Conservation (phyloP, 2,797 vertebrate species). For the Brotula barbata region DNA sequence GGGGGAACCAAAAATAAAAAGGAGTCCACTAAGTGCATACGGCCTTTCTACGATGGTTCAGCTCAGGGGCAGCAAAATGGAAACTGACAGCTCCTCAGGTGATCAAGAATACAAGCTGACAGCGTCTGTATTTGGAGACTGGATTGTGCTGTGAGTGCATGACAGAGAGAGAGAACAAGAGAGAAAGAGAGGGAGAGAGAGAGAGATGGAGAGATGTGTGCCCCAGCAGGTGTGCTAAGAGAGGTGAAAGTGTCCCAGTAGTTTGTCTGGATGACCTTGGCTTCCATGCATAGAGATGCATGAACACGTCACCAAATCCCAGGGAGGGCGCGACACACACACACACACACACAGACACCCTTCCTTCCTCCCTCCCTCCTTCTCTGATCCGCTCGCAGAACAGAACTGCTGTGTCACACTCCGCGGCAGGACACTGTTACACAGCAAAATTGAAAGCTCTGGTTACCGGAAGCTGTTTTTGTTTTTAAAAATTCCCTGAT, state of each 20-base stretch:
- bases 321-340: constrained; percentile 7
- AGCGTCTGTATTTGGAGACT: constrained; percentile 1
- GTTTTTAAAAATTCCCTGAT: too few species aligned
- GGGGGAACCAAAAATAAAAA: constrained; percentile 32
- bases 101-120: constrained; percentile 23
- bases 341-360: constrained; percentile 16
- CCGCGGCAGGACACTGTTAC: constrained; percentile 43
- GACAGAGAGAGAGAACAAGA: not conserved
- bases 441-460: constrained; percentile 43
- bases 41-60: constrained; percentile 41
- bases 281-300: constrained; percentile 5
- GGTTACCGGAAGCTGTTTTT: constrained; percentile 1
- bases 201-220: not conserved
- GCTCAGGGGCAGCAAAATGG: constrained; percentile 35
- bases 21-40: constrained; percentile 33
- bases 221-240: constrained; percentile 4
- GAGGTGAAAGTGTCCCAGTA: constrained; percentile 23
- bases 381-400: constrained; percentile 41
- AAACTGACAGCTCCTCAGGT: constrained; percentile 43
- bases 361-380: too few species aligned
- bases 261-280: constrained; percentile 32
- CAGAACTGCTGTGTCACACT: constrained; percentile 56
- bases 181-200: constrained; percentile 1
- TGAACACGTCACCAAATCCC: not conserved
- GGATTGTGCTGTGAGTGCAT: not conserved